Evolutionary conservation across 2,113 vertebrate species (phyloP), one percentile per base, ranked within the genome.

Genomic region (Pogonocichla stellata): DNA sequence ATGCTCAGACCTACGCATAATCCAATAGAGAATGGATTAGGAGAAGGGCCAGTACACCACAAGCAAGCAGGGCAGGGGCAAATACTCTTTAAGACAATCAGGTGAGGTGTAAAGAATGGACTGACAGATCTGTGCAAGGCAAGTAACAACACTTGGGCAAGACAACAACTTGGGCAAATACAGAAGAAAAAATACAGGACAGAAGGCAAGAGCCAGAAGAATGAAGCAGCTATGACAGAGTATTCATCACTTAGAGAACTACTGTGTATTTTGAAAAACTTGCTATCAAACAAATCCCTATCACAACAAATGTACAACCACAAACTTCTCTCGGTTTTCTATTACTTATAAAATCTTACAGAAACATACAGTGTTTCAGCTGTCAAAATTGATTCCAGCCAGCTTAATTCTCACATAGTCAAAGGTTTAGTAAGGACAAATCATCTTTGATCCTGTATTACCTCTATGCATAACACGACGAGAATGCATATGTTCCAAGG

Each of bases 401-500:
- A 79, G n/a, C 31, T 80, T 42, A 70, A 48, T 31, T 80, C 34
- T 51, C 62, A 61, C 28, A 19, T 0, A 67, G 73, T 17, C 64
- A 77, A 57, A 73, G 31, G 54, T 34, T 82, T 18, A 33, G 34
- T 54, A 78, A 57, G 74, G 42, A 38, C 24, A 56, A 61, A 62
- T 26, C 17, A 88, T 70, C 66, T 84, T 26, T 51, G 73, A 73
- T 60, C 64, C 85, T 42, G 0, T 78, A 75, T 97, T 98, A 99
- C 99, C 99, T 99, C 99, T 98, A 80, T 99, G 99, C 99, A 99
- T 99, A 97, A 99, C 99, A 88, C 99, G 98, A 42, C 99, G 98
- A 78, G 99, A 99, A 96, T 99, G 99, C 99, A 99, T 99, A 65
- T 99, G 99, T 90, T 99, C 99, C 96, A 99, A 96, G 0, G 99